Percentiles rank a stretch among this genome's conserved stretches.
Evolutionary conservation across 2,888 invertebrate species (phyloP).

Genomic region (Temnothorax unifasciatus): DNA sequence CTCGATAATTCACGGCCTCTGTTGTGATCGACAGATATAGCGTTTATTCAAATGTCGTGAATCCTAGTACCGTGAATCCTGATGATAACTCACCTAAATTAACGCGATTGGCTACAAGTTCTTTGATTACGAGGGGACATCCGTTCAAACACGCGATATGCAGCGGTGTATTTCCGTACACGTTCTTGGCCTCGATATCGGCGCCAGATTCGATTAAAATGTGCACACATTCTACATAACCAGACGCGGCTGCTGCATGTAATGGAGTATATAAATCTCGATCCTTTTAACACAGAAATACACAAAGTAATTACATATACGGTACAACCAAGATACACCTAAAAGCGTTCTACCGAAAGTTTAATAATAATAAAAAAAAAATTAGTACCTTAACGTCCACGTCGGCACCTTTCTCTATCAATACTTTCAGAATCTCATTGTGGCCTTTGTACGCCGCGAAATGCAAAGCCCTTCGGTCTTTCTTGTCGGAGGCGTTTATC

Average conservation of each 20-base stretch:
- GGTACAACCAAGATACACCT: background rate
- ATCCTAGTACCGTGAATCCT: background rate
- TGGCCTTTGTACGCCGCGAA: conserved; percentile 89
- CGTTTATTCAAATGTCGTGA: background rate
- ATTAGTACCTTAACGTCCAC: conserved; percentile 86
- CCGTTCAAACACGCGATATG: conserved; percentile 89
- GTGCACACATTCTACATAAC: conserved; percentile 86
- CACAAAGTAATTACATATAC: background rate
- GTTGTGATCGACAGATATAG: background rate
- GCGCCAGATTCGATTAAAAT: conserved; percentile 87
- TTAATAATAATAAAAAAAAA: background rate
- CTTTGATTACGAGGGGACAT: conserved; percentile 87
- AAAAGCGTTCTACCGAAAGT: background rate
- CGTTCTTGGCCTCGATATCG: conserved; percentile 88
- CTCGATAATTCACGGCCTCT: conserved; percentile 87
- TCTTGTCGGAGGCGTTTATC: conserved; percentile 89
- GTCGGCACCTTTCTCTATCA: conserved; percentile 86
- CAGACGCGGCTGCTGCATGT: conserved; percentile 89
- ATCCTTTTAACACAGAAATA: conserved; percentile 72
- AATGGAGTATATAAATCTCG: conserved; percentile 88
- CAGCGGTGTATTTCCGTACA: conserved; percentile 88
- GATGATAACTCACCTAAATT: conserved; percentile 83
- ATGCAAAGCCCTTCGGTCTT: conserved; percentile 89
- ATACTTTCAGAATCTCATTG: conserved; percentile 85
- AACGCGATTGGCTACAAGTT: conserved; percentile 87